Evolutionary conservation across 2,113 vertebrate species (phyloP), one percentile per base, ranked within the genome.

Genomic region (Engystomops pustulosus): DNA sequence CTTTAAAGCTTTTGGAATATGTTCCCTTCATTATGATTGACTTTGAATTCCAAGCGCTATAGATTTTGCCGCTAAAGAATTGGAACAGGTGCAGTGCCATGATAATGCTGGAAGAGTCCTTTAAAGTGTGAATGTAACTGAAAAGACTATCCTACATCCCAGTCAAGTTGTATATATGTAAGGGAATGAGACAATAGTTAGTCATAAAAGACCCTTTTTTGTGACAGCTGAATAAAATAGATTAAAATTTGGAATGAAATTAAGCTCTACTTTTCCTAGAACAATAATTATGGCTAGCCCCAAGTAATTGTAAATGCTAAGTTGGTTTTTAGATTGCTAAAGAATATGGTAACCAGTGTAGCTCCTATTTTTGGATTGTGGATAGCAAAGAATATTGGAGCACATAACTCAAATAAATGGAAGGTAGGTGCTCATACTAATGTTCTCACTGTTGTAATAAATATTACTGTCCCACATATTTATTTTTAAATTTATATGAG

Each of bases 101-200:
- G 53, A 55, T 55, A 55, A 55, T 55, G 53, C 53, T 55, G 10
- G 53, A 23, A 55, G n/a, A 55, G 53, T 55, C n/a, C n/a, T 55
- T 55, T 55, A 23, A 55, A 55, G 53, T 23, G 7, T 55, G 53
- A 2, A 55, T 55, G n/a, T 23, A 55, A 23, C 53, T 55, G n/a
- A 55, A 23, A 55, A 49, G 53, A 23, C 20, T 1, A 55, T 20
- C n/a, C 7, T n/a, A 55, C 8, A 9, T 23, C 7, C 53, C 8
- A 23, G 53, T 23, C 53, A 8, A n/a, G 7, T 55, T 55, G 53
- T 55, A 14, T 10, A 23, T 55, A 49, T 49, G 53, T 7, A 4
- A 20, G 53, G n/a, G n/a, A 55, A 55, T 7, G 9, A 55, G 23
- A 55, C 7, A 55, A 55, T 55, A 23, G 53, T 23, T 55, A 55